A percentile compares a stretch with the other conserved stretches of the same genome.
phyloP scores from a whole-genome alignment of 2,888 invertebrate genomes.

The Cryptus viduatorius region DNA sequence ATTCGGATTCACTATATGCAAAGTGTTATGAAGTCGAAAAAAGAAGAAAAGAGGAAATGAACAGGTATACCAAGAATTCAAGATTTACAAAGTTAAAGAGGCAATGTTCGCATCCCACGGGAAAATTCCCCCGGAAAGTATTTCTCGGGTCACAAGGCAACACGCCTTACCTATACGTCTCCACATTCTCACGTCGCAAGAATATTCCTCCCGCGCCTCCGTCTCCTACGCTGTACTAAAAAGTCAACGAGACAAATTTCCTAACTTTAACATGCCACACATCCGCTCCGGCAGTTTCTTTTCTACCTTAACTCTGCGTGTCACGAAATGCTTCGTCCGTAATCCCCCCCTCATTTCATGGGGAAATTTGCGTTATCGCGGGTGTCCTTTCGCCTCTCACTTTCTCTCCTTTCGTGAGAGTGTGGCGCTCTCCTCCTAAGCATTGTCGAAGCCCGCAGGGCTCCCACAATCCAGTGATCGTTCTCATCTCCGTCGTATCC shows the following conservation, averaged over 20 bases:
- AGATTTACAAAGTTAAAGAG: conserved; percentile 12
- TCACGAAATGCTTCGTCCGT: conserved; percentile 45
- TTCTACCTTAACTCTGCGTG: conserved; percentile 20
- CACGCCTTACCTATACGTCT: not conserved
- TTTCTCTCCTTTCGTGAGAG: not conserved
- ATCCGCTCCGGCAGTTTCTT: not conserved
- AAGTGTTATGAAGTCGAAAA: not conserved
- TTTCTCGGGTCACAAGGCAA: not conserved
- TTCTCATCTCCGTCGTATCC: conserved; percentile 28
- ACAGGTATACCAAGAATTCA: not conserved
- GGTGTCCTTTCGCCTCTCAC: conserved; percentile 16
- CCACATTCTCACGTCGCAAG: not conserved
- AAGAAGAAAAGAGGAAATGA: not conserved
- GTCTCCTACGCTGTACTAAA: not conserved
- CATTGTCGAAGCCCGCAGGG: not conserved
- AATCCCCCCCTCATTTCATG: conserved; percentile 44
- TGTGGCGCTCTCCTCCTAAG: not conserved
- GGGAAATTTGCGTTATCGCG: conserved; percentile 61
- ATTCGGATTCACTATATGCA: too few species aligned
- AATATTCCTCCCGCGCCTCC: not conserved
- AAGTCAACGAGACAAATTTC: conserved; percentile 8
- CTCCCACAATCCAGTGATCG: conserved; percentile 2
- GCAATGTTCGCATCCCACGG: conserved; percentile 20
- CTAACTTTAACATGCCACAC: not conserved
- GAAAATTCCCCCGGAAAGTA: not conserved